Conservation (phyloP, 2,113 vertebrate species). For the Hypomesus transpacificus region DNA sequence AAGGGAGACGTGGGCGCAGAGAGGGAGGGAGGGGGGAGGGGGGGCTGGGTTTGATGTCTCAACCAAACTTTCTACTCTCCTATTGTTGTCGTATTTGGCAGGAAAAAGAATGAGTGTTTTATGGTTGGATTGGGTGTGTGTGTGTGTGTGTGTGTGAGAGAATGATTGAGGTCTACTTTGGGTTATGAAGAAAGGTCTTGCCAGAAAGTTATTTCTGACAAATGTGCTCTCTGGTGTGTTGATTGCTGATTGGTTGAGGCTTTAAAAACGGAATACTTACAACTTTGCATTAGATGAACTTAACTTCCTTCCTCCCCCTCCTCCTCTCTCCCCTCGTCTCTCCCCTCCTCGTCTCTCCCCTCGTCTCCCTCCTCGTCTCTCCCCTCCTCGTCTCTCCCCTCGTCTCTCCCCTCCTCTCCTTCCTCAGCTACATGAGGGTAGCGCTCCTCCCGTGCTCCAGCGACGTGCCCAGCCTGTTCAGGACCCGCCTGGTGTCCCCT, state of each 20-base stretch:
- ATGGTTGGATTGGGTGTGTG: background rate
- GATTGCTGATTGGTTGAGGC: no score
- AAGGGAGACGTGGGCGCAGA: no score
- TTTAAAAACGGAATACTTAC: no score
- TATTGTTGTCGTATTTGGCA: background rate
- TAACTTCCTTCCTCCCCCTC: no score
- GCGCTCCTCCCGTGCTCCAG: constrained; percentile 76
- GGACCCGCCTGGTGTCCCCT: constrained; percentile 72
- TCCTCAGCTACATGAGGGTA: constrained; percentile 72
- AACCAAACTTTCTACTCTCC: background rate
- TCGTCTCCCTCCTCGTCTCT: background rate
- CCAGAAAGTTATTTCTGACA: no score
- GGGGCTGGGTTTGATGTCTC: background rate
- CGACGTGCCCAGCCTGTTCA: constrained; percentile 78
- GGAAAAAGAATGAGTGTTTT: background rate
- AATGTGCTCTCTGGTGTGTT: no score
- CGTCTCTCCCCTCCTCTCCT: no score
- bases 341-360: no score
- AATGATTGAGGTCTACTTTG: background rate
- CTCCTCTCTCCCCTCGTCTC: background rate
- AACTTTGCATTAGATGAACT: no score
- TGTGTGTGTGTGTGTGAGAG: background rate
- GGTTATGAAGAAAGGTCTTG: background rate
- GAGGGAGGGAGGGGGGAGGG: no score
- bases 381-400: background rate